Conservation (phyloP, 2,888 invertebrate genomes). For the Sepioteuthis lessoniana region DNA sequence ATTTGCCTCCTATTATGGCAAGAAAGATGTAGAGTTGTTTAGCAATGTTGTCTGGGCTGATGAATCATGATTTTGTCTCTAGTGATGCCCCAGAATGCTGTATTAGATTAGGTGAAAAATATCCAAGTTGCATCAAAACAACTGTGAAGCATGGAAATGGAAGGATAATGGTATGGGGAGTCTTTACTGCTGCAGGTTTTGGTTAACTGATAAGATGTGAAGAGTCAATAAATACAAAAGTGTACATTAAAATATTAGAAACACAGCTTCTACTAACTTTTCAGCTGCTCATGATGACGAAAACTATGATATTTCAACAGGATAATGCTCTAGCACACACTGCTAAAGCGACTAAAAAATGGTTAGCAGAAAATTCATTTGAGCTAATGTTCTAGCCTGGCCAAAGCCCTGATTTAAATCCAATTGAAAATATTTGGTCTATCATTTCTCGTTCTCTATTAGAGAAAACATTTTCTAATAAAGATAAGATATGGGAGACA, state of each 20-base stretch:
- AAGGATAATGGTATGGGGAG: background rate
- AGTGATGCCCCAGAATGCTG: background rate
- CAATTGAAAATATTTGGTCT: slow-evolving; percentile 36
- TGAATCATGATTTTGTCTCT: background rate
- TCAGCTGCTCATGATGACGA: too few species aligned
- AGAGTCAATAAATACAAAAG: too few species aligned
- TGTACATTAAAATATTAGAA: too few species aligned
- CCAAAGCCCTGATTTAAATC: background rate
- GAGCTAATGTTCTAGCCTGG: background rate
- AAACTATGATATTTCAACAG: slow-evolving; percentile 11
- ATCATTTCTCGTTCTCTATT: background rate
- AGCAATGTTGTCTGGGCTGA: background rate
- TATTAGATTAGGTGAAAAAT: background rate
- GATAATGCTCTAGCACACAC: too few species aligned
- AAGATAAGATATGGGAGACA: background rate
- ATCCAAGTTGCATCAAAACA: too few species aligned
- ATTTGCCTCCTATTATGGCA: background rate
- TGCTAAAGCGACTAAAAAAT: slow-evolving; percentile 1
- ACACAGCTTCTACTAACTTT: too few species aligned
- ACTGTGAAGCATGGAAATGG: background rate
- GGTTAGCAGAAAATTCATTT: background rate
- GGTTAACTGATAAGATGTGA: too few species aligned
- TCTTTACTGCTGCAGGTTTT: too few species aligned
- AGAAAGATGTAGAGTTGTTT: slow-evolving; percentile 8
- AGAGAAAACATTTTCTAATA: background rate